Evolutionary conservation across 1,140 invertebrate species (phyloP), one percentile per base, ranked within the genome.

Genomic region (Phymastichus coffea): DNA sequence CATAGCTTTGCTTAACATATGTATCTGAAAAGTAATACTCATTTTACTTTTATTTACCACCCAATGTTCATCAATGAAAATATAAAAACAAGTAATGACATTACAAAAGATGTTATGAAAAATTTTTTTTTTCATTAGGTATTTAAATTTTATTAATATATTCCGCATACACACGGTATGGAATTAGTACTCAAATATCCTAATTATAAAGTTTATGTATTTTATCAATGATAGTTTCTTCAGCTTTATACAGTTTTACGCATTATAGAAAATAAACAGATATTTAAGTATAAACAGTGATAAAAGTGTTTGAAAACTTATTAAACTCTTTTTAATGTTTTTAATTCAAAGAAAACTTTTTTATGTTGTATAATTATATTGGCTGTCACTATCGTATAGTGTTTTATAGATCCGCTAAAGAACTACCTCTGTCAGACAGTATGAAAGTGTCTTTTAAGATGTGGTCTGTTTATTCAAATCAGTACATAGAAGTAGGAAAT

Each of bases 1-100:
- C 92, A 0, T 81, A 87, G 51, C 87, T 82, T 6, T 73, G 84
- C 67, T 93, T 93, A 6, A 85, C 93, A 30, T 75, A 72, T 48
- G 14, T n/a, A 56, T 59, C 40, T 30, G 12, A 12, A 33, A 33
- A 12, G 12, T 7, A 33, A 44, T 48, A 48, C n/a, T n/a, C n/a
- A n/a, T n/a, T n/a, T n/a, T n/a, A n/a, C n/a, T n/a, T n/a, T n/a
- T n/a, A n/a, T n/a, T n/a, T n/a, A n/a, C n/a, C n/a, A n/a, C n/a
- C n/a, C n/a, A n/a, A n/a, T n/a, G n/a, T n/a, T n/a, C n/a, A n/a
- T n/a, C n/a, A n/a, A n/a, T n/a, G n/a, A n/a, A n/a, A n/a, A n/a
- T n/a, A n/a, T n/a, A n/a, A n/a, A n/a, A n/a, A n/a, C n/a, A n/a
- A n/a, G n/a, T n/a, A n/a, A n/a, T n/a, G n/a, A n/a, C n/a, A n/a